Base-by-base conservation (phyloP, 2,888 invertebrate species). In the Eupelmus urozonus region DNA sequence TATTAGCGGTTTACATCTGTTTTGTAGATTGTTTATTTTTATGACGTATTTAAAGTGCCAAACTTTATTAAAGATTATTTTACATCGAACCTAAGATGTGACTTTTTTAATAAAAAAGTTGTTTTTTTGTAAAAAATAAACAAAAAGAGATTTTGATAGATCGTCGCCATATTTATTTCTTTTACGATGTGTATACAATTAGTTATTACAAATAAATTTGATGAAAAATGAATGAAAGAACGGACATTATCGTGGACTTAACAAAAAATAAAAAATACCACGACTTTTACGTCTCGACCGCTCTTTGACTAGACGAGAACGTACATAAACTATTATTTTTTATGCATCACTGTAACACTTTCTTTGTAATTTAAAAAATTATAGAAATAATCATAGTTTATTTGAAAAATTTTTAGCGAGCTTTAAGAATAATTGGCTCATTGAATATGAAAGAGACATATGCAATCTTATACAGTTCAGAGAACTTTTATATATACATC, bases 251-350 rank as follows among this genome's bases (percentile, higher is more conserved):
- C 20, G 20, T 18, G 51, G 25, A 67, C 18, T 5, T 27, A 20
- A 57, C 27, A 20, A 53, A 53, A 53, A 53, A 53, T 7, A 20
- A 20, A 16, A 49, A 11, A 16, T 23, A n/a, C n/a, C n/a, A n/a
- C n/a, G 4, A 55, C 16, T 9, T 69, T 29, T n/a, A 65, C 29
- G 20, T 49, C 42, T 7, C 53, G 25, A 25, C 13, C 16, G 7
- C 53, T 67, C 23, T 57, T 34, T 60, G 67, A 75, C 75, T 75
- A 75, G 67, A 67, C 40, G 53, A 75, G 7, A 25, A 11, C 42
- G 60, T 53, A 55, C 18, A 25, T 49, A 65, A 40, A 20, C 27
- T 65, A 20, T 40, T 40, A 45, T 49, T 42, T 2, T 40, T 53
- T 55, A 25, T 40, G 55, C n/a, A 67, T 34, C 53, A 49, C n/a